Percentiles rank a stretch among this genome's conserved stretches.
Evolutionary conservation across 1,140 invertebrate species (phyloP).

Genomic region (Brachionus rubens): DNA sequence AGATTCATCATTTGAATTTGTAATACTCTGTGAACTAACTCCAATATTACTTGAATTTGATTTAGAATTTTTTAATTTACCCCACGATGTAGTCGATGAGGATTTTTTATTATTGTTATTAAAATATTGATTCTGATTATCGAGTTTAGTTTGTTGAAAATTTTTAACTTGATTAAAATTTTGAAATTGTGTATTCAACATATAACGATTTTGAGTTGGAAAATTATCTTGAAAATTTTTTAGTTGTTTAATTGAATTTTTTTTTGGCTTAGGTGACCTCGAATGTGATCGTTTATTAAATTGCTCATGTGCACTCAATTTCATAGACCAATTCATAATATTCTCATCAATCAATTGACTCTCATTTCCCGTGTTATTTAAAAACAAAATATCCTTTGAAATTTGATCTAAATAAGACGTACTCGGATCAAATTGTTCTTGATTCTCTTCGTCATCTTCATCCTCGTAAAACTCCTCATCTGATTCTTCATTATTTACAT

Average conservation of each 20-base stretch:
- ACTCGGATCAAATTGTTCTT: background rate
- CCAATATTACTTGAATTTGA: conserved; percentile 40
- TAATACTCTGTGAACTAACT: background rate
- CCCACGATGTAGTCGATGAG: conserved; percentile 40
- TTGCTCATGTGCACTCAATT: background rate
- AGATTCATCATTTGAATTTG: conserved; percentile 36
- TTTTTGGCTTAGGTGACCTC: background rate
- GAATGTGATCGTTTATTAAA: conserved; percentile 2
- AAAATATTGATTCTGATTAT: background rate
- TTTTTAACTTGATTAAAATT: conserved; percentile 38
- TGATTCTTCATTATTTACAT: conserved; percentile 9
- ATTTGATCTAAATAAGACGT: conserved; percentile 6
- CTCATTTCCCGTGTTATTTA: conserved; percentile 1
- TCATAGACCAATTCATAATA: conserved; percentile 41
- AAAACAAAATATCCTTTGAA: background rate
- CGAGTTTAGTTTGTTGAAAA: conserved; percentile 21
- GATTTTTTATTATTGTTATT: conserved; percentile 11
- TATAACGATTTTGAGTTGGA: conserved; percentile 2
- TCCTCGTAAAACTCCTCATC: conserved; percentile 3
- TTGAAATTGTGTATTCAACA: conserved; percentile 36
- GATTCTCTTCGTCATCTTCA: background rate
- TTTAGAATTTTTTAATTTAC: conserved; percentile 45
- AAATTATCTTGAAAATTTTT: conserved; percentile 13
- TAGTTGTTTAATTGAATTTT: background rate
- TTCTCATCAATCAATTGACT: conserved; percentile 10